Percentiles rank a stretch among this genome's conserved stretches.
phyloP scores from a whole-genome alignment of 1,140 invertebrate genomes.

The Diachasma alloeum region DNA sequence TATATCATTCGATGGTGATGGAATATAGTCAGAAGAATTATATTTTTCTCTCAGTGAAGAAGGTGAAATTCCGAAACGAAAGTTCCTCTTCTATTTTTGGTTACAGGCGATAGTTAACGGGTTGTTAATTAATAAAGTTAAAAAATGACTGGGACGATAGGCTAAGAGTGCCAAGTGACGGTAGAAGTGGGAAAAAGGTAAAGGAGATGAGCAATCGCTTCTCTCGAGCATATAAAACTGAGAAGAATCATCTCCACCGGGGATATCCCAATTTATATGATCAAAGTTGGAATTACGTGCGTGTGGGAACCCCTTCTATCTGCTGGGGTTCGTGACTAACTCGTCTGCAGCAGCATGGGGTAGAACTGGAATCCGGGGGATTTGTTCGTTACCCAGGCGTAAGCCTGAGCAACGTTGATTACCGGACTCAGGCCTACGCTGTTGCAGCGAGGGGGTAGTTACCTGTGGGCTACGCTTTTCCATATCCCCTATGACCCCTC shows the following conservation, averaged over 20 bases:
- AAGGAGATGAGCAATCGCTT: too few relatives aligned
- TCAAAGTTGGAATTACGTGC: neutral
- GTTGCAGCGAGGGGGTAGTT: neutral
- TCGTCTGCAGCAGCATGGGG: neutral
- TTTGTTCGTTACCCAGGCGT: conserved; percentile 18
- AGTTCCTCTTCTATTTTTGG: too few relatives aligned
- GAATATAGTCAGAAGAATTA: too few relatives aligned
- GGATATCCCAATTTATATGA: neutral
- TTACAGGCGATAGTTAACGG: too few relatives aligned
- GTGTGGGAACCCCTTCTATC: neutral
- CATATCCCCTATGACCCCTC: neutral
- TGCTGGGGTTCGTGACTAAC: conserved; percentile 3
- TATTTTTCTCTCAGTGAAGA: too few relatives aligned
- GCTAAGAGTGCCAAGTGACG: too few relatives aligned
- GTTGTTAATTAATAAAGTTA: too few relatives aligned
- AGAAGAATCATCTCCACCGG: neutral
- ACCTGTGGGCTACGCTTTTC: neutral
- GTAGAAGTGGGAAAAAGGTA: too few relatives aligned
- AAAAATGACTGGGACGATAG: too few relatives aligned
- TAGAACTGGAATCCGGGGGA: neutral
- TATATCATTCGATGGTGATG: too few relatives aligned
- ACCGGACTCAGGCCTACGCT: neutral
- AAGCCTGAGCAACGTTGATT: conserved; percentile 27
- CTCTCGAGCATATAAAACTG: too few relatives aligned
- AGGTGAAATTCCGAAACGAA: too few relatives aligned